phyloP scores from a whole-genome alignment of 2,888 invertebrate species.

The Cryptus viduatorius region DNA sequence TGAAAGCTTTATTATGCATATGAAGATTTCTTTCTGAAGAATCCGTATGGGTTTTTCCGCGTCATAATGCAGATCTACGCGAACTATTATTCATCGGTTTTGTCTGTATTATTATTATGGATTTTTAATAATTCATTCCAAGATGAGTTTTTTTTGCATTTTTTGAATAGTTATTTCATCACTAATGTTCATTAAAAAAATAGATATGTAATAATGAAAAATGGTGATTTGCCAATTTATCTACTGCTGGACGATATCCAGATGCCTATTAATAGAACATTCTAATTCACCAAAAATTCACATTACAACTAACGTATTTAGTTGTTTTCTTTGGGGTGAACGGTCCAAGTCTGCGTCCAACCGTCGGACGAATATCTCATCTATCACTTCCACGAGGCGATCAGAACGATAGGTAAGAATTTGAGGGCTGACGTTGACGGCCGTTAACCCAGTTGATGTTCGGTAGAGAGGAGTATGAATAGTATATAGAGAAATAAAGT shows the following conservation, averaged over 20 bases:
- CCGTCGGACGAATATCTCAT: not conserved
- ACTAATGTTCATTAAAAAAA: not conserved
- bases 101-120: too few species aligned
- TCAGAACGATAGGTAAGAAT: not conserved
- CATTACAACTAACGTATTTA: too few species aligned
- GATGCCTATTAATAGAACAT: too few species aligned
- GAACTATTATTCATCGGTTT: too few species aligned
- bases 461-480: not conserved
- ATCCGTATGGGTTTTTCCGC: not conserved
- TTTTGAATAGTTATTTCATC: too few species aligned
- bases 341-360: not conserved
- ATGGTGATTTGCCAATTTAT: not conserved
- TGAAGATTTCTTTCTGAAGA: not conserved
- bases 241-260: too few species aligned
- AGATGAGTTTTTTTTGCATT: too few species aligned
- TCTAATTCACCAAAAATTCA: too few species aligned
- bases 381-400: not conserved
- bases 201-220: not conserved
- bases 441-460: slow-evolving; percentile 39
- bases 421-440: slow-evolving; percentile 7
- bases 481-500: slow-evolving; percentile 16
- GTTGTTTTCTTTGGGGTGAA: too few species aligned
- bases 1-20: not conserved
- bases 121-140: too few species aligned
- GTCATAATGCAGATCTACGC: too few species aligned